Percentiles rank a stretch among this genome's conserved stretches.
These are phyloP conservation scores for Corvus hawaiiensis DNA, from an alignment of 2,113 vertebrate species.

Conservation along the genomic window DNA sequence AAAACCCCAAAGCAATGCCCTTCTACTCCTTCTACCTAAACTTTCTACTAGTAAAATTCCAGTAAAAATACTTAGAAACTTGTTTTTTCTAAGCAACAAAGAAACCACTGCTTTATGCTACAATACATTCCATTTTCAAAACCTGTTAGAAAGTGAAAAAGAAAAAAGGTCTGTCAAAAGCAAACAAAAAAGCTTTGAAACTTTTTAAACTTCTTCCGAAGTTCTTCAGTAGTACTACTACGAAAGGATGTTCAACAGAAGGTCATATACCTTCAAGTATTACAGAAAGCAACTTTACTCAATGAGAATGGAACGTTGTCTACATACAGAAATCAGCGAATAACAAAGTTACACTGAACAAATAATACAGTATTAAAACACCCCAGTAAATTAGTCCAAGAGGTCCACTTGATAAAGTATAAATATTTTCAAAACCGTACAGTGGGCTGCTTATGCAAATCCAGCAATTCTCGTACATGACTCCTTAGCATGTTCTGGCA, in stretches of 20 bases:
- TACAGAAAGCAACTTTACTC: not conserved
- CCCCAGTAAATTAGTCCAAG: not conserved
- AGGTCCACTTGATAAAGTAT: not conserved
- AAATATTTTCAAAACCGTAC: conserved; percentile 71
- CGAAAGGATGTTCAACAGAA: not conserved
- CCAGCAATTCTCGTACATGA: conserved; percentile 92
- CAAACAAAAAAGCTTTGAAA: not conserved
- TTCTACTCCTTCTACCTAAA: not conserved
- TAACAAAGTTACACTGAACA: not conserved
- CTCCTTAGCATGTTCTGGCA: conserved; percentile 98
- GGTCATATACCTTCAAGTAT: not conserved
- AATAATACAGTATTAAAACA: not conserved
- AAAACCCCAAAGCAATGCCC: not conserved
- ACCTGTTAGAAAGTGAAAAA: not conserved
- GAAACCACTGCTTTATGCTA: not conserved
- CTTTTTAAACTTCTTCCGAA: not conserved
- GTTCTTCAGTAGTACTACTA: not conserved
- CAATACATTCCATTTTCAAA: not conserved
- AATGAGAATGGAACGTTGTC: not conserved
- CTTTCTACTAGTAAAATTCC: not conserved
- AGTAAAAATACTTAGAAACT: not conserved
- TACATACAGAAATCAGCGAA: not conserved
- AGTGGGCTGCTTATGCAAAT: conserved; percentile 93
- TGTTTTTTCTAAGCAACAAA: not conserved
- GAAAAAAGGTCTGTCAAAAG: not conserved